These are phyloP conservation scores for Silurus aristotelis DNA, from an alignment of 2,797 vertebrate genomes.

Conservation along the genomic window DNA sequence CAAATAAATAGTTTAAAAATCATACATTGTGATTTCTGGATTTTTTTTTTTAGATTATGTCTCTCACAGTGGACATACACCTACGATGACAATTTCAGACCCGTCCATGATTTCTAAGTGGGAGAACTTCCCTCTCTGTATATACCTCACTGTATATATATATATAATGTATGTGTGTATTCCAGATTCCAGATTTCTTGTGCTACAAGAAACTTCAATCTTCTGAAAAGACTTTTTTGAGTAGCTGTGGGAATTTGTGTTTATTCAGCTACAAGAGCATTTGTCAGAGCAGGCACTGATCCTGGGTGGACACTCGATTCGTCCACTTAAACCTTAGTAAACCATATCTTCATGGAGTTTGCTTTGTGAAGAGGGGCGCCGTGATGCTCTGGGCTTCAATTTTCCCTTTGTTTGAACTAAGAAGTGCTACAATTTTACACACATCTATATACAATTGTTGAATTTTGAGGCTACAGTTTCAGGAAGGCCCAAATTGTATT, in stretches of 20 bases:
- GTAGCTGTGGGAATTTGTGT: neutral
- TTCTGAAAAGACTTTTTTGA: neutral
- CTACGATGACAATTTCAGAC: too few species aligned
- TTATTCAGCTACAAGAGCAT: neutral
- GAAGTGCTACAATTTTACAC: neutral
- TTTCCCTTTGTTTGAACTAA: too few species aligned
- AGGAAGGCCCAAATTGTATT: neutral
- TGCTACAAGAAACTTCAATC: neutral
- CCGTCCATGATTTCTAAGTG: too few species aligned
- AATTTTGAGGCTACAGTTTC: neutral
- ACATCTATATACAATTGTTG: neutral
- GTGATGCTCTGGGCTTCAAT: neutral
- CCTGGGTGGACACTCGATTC: neutral
- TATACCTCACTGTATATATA: too few species aligned
- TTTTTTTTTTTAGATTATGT: too few species aligned
- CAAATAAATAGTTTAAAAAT: too few species aligned
- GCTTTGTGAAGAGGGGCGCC: neutral
- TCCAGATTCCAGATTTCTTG: neutral
- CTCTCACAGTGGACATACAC: too few species aligned
- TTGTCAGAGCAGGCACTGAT: neutral
- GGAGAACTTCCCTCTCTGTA: too few species aligned
- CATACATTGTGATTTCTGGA: too few species aligned
- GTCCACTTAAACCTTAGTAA: neutral
- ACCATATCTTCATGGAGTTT: neutral
- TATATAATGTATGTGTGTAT: too few species aligned